Percentiles rank a stretch among this genome's conserved stretches.
Evolutionary conservation across 1,140 invertebrate species (phyloP).

Genomic region (Anastatus disparis): DNA sequence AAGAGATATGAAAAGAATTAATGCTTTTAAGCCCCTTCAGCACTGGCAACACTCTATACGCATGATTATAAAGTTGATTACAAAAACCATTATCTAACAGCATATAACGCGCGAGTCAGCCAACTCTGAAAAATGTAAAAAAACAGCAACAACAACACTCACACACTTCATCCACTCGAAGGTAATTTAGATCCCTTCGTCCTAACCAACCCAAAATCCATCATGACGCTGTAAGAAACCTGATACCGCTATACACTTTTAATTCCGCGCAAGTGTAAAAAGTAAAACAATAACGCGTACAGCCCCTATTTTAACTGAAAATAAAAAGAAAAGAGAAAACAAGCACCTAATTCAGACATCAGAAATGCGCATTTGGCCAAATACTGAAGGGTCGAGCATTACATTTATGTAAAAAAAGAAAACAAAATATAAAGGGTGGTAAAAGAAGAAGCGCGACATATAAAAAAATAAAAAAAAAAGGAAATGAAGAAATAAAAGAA

Average conservation of each 20-base stretch:
- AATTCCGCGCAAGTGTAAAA: constrained; percentile 1
- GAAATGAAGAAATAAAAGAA: background rate
- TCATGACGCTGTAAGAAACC: background rate
- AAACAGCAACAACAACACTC: too few relatives aligned
- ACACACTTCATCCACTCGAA: background rate
- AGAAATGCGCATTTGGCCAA: constrained; percentile 35
- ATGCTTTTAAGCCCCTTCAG: background rate
- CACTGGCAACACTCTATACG: too few relatives aligned
- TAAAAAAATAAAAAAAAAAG: background rate
- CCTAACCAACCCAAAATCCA: background rate
- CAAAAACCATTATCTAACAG: too few relatives aligned
- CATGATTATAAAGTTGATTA: too few relatives aligned
- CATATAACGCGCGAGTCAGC: background rate
- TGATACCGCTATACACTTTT: constrained; percentile 8
- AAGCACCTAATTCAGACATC: constrained; percentile 34
- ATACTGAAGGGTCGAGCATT: background rate
- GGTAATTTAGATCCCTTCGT: background rate
- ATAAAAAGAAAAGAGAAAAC: background rate
- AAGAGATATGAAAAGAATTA: too few relatives aligned
- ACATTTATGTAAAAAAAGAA: too few relatives aligned
- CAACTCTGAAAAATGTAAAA: too few relatives aligned
- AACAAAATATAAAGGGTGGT: too few relatives aligned
- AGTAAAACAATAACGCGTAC: constrained; percentile 15
- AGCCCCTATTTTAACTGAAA: background rate
- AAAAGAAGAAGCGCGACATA: background rate